Percentiles rank a stretch among this genome's conserved stretches.
phyloP scores from a whole-genome alignment of 2,888 invertebrate genomes.

The Watsonalla binaria region DNA sequence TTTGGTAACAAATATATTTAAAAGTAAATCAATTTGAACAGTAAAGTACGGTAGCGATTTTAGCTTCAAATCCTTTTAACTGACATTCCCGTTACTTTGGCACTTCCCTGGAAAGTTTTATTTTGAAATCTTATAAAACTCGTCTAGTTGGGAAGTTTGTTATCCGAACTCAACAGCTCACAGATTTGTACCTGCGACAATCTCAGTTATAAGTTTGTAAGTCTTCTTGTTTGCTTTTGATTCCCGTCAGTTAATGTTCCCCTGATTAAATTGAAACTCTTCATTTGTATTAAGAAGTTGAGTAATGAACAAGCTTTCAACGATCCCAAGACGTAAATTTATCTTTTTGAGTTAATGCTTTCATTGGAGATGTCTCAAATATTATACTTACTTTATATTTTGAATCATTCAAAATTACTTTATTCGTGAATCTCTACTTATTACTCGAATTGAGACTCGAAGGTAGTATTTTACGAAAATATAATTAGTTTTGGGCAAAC shows the following conservation, averaged over 20 bases:
- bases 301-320: constrained; percentile 11
- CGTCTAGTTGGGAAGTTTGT: constrained; percentile 45
- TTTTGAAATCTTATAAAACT: constrained; percentile 44
- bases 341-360: not conserved
- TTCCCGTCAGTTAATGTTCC: constrained; percentile 34
- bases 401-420: no score
- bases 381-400: no score
- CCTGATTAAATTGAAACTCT: constrained; percentile 30
- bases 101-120: constrained; percentile 24
- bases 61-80: constrained; percentile 1
- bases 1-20: not conserved
- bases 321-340: not conserved
- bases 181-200: constrained; percentile 39
- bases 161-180: constrained; percentile 49
- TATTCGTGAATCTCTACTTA: no score
- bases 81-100: not conserved
- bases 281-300: constrained; percentile 24
- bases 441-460: no score
- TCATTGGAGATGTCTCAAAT: not conserved
- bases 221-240: constrained; percentile 38
- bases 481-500: no score
- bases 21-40: not conserved
- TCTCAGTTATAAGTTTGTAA: constrained; percentile 46
- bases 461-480: no score
- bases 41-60: constrained; percentile 1